phyloP scores from a whole-genome alignment of 1,140 invertebrate genomes.

The Euwallacea fornicatus region DNA sequence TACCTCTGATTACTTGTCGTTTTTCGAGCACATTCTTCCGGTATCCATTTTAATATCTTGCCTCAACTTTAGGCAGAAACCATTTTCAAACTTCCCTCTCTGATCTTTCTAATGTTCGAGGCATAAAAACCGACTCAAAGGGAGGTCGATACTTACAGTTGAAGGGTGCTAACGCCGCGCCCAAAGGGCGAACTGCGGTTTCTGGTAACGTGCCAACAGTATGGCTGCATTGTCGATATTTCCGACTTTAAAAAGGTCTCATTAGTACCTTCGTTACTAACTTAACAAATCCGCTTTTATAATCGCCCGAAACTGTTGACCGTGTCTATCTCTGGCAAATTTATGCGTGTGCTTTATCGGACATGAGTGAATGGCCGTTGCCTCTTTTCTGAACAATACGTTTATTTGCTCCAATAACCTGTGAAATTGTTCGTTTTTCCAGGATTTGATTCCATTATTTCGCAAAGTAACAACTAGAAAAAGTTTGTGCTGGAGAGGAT shows the following conservation, averaged over 20 bases:
- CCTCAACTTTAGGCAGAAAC: neutral
- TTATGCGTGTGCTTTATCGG: neutral
- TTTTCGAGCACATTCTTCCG: slow-evolving; percentile 23
- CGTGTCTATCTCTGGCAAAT: slow-evolving; percentile 7
- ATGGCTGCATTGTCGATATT: neutral
- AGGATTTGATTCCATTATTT: no score
- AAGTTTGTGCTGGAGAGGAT: no score
- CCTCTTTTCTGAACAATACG: slow-evolving; percentile 2
- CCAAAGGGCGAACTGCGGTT: slow-evolving; percentile 9
- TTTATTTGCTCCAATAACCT: slow-evolving; percentile 14
- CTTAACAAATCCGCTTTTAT: slow-evolving; percentile 6
- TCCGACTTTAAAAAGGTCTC: no score
- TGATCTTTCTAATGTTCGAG: no score
- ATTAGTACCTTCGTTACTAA: no score
- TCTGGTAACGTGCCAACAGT: slow-evolving; percentile 6
- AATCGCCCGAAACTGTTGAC: slow-evolving; percentile 3
- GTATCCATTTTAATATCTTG: slow-evolving; percentile 34
- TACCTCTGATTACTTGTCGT: slow-evolving; percentile 24
- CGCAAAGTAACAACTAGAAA: no score
- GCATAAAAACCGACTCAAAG: no score
- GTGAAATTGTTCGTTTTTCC: slow-evolving; percentile 12
- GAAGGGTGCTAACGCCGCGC: slow-evolving; percentile 11
- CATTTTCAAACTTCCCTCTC: no score
- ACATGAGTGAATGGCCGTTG: slow-evolving; percentile 8
- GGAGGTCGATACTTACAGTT: neutral